Conservation (phyloP, 2,888 invertebrate genomes). For the Eulithis prunata region DNA sequence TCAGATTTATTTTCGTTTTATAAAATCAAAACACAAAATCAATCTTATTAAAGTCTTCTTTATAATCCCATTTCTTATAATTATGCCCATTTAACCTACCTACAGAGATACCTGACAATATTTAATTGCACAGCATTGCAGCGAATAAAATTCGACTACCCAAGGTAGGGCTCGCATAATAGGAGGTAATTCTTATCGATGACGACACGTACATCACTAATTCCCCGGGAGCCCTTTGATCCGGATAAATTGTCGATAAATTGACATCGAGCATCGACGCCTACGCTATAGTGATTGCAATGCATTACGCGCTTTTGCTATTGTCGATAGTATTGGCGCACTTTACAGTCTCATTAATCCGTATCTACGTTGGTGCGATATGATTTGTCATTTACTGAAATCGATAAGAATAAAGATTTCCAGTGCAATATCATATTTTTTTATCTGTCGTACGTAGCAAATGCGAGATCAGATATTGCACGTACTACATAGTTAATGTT, state of each 20-base stretch:
- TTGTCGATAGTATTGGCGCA: constrained; percentile 36
- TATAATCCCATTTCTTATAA: too few species aligned
- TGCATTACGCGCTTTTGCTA: constrained; percentile 36
- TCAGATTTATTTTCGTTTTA: too few species aligned
- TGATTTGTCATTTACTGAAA: too few species aligned
- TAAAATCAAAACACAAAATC: too few species aligned
- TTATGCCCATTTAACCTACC: too few species aligned
- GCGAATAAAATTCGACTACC: constrained; percentile 18
- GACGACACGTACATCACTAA: constrained; percentile 52
- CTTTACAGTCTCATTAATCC: constrained; percentile 4
- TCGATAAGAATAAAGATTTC: too few species aligned
- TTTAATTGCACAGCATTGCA: constrained; percentile 1
- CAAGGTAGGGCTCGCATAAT: constrained; percentile 36
- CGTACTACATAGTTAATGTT: too few species aligned
- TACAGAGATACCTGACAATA: neutral
- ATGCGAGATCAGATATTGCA: too few species aligned
- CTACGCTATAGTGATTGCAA: constrained; percentile 33
- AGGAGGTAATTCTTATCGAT: constrained; percentile 54
- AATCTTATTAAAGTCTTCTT: too few species aligned
- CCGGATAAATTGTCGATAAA: constrained; percentile 50
- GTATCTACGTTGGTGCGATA: too few species aligned
- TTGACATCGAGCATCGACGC: constrained; percentile 36
- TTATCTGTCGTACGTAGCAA: too few species aligned
- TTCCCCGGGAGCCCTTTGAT: constrained; percentile 48
- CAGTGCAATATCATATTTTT: too few species aligned